Conservation (phyloP, 2,113 vertebrate species). For the Pyxicephalus adspersus region DNA sequence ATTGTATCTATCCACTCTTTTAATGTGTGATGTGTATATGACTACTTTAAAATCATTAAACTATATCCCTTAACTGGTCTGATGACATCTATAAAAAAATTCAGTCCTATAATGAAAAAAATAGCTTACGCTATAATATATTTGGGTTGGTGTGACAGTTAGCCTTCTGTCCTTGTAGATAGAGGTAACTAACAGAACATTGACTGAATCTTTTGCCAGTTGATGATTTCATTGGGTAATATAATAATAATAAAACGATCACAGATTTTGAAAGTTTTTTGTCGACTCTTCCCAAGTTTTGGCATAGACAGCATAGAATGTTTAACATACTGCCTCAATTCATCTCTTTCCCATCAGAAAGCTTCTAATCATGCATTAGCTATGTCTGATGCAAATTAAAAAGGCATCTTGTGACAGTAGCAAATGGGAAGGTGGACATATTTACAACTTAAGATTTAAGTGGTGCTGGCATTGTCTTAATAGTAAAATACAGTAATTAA, state of each 20-base stretch:
- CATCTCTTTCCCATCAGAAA: slow-evolving; percentile 32
- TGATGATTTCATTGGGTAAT: background rate
- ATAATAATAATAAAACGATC: background rate
- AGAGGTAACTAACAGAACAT: background rate
- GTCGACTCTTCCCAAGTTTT: background rate
- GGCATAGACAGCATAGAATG: background rate
- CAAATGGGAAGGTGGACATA: slow-evolving; percentile 33
- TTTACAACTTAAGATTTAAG: slow-evolving; percentile 29
- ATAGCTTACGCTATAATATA: background rate
- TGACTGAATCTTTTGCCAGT: background rate
- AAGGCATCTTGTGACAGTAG: slow-evolving; percentile 20
- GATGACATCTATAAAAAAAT: no score
- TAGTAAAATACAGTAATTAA: slow-evolving; percentile 42
- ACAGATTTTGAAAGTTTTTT: background rate
- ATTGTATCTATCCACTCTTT: no score
- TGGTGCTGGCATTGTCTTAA: slow-evolving; percentile 31
- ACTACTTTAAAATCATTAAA: no score
- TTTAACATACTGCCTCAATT: slow-evolving; percentile 4
- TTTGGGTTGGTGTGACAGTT: background rate
- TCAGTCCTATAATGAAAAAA: no score
- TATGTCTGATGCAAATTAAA: slow-evolving; percentile 46
- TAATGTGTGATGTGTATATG: no score
- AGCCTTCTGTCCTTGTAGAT: background rate
- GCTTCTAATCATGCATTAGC: slow-evolving; percentile 37
- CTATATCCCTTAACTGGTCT: no score